Conservation (phyloP, 1,140 invertebrate genomes). For the Sminthurides bifidus region DNA sequence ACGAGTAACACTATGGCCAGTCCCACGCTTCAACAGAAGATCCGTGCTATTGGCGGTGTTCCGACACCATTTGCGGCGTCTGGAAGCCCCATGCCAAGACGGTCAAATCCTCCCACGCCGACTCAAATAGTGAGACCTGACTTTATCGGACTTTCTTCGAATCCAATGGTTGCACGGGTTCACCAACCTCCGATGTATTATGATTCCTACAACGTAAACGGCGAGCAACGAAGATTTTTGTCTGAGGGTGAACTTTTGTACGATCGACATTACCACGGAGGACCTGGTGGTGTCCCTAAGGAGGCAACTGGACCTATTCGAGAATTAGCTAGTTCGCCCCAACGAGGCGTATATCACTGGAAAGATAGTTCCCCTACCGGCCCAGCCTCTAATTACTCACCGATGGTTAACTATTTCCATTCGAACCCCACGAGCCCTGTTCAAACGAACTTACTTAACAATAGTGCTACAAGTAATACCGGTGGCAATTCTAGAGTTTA, state of each 20-base stretch:
- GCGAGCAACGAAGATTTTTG: conserved; percentile 55
- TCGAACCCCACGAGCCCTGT: conserved; percentile 67
- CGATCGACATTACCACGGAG: conserved; percentile 47
- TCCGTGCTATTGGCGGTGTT: conserved; percentile 68
- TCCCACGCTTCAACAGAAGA: conserved; percentile 77
- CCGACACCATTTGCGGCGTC: conserved; percentile 73
- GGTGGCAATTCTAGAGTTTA: conserved; percentile 26
- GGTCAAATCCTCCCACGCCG: conserved; percentile 77
- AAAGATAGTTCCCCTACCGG: conserved; percentile 53
- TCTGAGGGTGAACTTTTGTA: conserved; percentile 66
- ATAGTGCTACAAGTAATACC: conserved; percentile 8
- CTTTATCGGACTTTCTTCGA: conserved; percentile 60
- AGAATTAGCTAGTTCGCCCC: conserved; percentile 69
- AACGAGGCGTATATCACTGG: conserved; percentile 70
- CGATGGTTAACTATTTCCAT: conserved; percentile 45
- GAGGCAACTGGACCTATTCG: conserved; percentile 41
- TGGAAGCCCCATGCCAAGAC: conserved; percentile 50
- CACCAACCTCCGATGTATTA: conserved; percentile 29
- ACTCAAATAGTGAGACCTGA: conserved; percentile 71
- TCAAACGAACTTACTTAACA: conserved; percentile 40
- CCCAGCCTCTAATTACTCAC: conserved; percentile 34
- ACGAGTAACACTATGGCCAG: conserved; percentile 46
- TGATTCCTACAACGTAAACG: conserved; percentile 27
- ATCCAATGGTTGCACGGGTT: conserved; percentile 1
- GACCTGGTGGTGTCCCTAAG: conserved; percentile 40